Evolutionary conservation across 2,888 invertebrate species (phyloP), one percentile per base, ranked within the genome.

Genomic region (Nomada ruficornis): DNA sequence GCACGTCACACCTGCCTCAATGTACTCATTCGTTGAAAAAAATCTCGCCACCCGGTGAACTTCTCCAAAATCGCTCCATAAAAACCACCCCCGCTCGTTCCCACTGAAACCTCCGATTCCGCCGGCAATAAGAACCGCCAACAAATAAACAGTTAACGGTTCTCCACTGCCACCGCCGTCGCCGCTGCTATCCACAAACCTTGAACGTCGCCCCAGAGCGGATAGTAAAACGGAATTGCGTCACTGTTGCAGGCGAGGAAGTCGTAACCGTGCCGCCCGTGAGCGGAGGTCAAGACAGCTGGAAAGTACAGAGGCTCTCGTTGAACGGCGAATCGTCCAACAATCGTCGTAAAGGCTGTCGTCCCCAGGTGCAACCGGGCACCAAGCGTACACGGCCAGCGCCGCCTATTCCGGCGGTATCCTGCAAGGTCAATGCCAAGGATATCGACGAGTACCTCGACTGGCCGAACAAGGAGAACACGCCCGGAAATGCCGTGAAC

Each of bases 391-490:
- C 77, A 2, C 82, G 87, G 0, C 87, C 86, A 5, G 74, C 78
- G 2, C 77, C 82, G 62, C 89, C 92, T 0, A 87, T 91, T 0
- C 87, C 89, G 26, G 86, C 89, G 65, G 84, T 88, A 65, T 90
- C 90, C 73, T 88, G 85, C 84, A 91, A 88, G 80, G 87, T 91
- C 86, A 91, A 91, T 89, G 90, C 88, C 74, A 91, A 90, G 89
- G 92, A 91, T 75, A 89, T 90, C 70, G 86, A 89, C 71, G 86
- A 91, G 78, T 92, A 93, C 77, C 90, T 91, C 72, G 88, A 89
- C 65, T 90, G 90, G 87, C 90, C 91, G 55, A 91, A 93, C 83
- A 93, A 93, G 88, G 92, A 93, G 86, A 93, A 93, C 77, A 85
- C 87, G 55, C 91, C 91, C 63, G 87, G 86, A 74, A 89, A 93